These are phyloP conservation scores for Bombus pascuorum DNA, from an alignment of 1,140 invertebrate species.

Conservation along the genomic window DNA sequence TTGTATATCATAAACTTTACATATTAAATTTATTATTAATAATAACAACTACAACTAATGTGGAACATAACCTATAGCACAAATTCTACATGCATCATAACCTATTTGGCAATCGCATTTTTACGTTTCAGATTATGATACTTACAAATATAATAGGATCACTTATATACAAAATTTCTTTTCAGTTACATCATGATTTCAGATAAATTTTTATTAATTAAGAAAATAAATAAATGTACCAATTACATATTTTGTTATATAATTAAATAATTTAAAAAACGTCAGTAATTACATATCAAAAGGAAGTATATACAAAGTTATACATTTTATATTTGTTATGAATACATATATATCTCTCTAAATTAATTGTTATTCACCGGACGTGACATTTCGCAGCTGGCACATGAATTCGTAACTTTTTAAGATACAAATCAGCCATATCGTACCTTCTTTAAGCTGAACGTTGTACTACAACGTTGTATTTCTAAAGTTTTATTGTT, in stretches of 20 bases:
- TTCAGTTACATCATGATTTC: not conserved
- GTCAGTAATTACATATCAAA: constrained; percentile 6
- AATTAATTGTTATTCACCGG: constrained; percentile 8
- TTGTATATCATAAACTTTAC: not conserved
- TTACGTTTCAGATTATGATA: not conserved
- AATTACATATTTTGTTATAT: constrained; percentile 51
- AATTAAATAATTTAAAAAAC: constrained; percentile 40
- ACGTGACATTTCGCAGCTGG: constrained; percentile 41
- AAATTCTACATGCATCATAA: constrained; percentile 29
- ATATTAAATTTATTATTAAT: not conserved
- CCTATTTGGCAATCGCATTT: constrained; percentile 27
- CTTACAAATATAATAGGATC: not conserved
- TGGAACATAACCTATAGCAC: constrained; percentile 9
- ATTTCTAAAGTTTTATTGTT: not conserved
- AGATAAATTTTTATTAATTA: not conserved
- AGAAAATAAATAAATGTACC: constrained; percentile 15
- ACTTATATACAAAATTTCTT: not conserved
- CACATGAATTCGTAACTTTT: constrained; percentile 14
- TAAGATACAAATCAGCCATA: constrained; percentile 30
- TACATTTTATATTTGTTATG: constrained; percentile 3
- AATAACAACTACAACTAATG: not conserved
- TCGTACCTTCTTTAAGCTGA: constrained; percentile 50
- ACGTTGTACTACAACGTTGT: not conserved
- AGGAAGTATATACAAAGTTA: not conserved
- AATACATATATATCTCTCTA: not conserved